These are phyloP conservation scores for Chionomys nivalis DNA, from an alignment of 2,113 vertebrate species.

Conservation along the genomic window DNA sequence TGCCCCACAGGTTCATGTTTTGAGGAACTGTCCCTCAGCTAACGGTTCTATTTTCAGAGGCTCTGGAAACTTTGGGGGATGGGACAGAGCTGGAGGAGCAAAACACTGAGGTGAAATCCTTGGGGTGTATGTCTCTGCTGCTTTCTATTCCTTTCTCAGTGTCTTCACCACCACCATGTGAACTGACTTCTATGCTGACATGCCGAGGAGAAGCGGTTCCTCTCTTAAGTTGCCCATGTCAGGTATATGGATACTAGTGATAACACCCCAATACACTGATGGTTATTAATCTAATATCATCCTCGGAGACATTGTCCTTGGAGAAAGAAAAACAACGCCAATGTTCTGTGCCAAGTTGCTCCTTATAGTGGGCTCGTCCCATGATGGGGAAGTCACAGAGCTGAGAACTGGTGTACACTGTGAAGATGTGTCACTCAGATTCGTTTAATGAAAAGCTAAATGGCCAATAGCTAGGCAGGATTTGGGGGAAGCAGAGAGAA, in stretches of 20 bases:
- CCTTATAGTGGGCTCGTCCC: neutral
- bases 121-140: neutral
- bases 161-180: no score
- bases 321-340: slow-evolving; percentile 17
- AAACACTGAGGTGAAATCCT: neutral
- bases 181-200: neutral
- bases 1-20: neutral
- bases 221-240: neutral
- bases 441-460: neutral
- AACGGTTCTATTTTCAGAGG: neutral
- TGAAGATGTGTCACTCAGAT: neutral
- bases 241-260: neutral
- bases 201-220: neutral
- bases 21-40: neutral
- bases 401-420: neutral
- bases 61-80: neutral
- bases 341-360: neutral
- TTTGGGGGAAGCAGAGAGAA: neutral
- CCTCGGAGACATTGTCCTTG: neutral
- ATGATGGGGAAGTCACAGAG: neutral
- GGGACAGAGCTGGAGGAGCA: neutral
- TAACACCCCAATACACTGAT: neutral
- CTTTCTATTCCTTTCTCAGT: neutral
- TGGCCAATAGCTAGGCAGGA: neutral
- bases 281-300: neutral